Evolutionary conservation across 2,888 invertebrate species (phyloP), one percentile per base, ranked within the genome.

Genomic region (Ochlodes sylvanus): DNA sequence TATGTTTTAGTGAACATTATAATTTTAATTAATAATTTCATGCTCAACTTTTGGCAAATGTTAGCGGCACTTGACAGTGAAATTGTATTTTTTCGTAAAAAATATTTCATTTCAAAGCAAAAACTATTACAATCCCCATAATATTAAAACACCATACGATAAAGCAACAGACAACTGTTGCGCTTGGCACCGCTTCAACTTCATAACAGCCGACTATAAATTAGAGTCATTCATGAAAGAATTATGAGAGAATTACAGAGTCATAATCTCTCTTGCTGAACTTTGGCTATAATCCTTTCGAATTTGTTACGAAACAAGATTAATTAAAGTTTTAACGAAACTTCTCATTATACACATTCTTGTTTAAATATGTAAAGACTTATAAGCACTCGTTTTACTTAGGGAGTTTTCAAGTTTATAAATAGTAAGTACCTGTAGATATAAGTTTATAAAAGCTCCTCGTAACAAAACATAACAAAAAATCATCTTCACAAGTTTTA

Each of bases 91-190:
- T 27, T 27, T 2, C 27, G n/a, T n/a, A n/a, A n/a, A n/a, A n/a
- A n/a, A n/a, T n/a, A 27, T 4, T 2, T 27, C 27, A 27, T 27
- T 27, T 27, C 27, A 27, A 27, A 27, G 27, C 27, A 4, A 27
- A 27, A 69, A 41, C 61, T 58, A 56, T 62, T 68, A 61, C 65
- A 9, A 38, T 9, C 0, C 9, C 10, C 9, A 1, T 38, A 7
- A 9, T 38, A 66, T 71, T 34, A 56, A 56, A 32, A 60, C 21
- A 54, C 54, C 52, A 65, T 68, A 63, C 41, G 50, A 58, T 60
- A 72, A 76, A 79, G 89, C 90, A 90, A 90, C 90, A 90, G 89
- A 81, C 87, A 87, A 81, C 89, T 90, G 90, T 90, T 90, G 90
- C 90, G 84, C 83, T 74, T 69, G 64, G 66, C 60, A 61, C 61